phyloP scores from a whole-genome alignment of 1,140 invertebrate species.

The Drosophila fuyamai region DNA sequence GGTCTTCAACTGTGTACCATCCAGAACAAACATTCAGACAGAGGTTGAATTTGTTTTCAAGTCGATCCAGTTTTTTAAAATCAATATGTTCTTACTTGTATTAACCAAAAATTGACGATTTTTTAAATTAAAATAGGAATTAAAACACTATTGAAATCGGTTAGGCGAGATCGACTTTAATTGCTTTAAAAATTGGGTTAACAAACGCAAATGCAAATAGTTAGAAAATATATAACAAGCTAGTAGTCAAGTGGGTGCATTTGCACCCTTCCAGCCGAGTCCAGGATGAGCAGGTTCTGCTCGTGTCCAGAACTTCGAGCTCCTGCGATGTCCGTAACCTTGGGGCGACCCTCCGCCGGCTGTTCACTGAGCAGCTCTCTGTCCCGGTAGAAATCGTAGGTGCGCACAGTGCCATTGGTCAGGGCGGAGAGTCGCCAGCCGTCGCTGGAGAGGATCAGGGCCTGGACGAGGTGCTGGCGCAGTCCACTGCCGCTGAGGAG shows the following conservation, averaged over 20 bases:
- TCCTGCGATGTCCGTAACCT: slow-evolving; percentile 56
- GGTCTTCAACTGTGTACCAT: too few relatives aligned
- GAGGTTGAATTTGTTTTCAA: too few relatives aligned
- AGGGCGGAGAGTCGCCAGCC: slow-evolving; percentile 71
- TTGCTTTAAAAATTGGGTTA: slow-evolving; percentile 26
- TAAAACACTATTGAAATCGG: background rate
- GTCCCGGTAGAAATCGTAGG: slow-evolving; percentile 76
- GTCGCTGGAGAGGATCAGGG: slow-evolving; percentile 68
- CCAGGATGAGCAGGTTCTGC: slow-evolving; percentile 56
- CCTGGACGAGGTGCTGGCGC: slow-evolving; percentile 70
- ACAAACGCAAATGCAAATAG: slow-evolving; percentile 23
- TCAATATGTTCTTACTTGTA: too few relatives aligned
- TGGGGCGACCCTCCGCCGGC: background rate
- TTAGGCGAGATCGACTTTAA: slow-evolving; percentile 38
- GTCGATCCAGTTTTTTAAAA: too few relatives aligned
- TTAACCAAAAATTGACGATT: too few relatives aligned
- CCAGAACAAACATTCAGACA: too few relatives aligned
- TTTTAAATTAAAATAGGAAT: too few relatives aligned
- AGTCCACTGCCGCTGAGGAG: slow-evolving; percentile 67
- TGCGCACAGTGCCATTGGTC: slow-evolving; percentile 62
- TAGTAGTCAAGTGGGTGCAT: slow-evolving; percentile 56
- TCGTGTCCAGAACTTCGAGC: slow-evolving; percentile 37
- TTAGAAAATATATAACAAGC: slow-evolving; percentile 42
- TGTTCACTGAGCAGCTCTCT: slow-evolving; percentile 29
- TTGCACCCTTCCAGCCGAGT: slow-evolving; percentile 48